Percentiles rank a stretch among this genome's conserved stretches.
These are phyloP conservation scores for Hylomyscus alleni DNA, from an alignment of 2,797 vertebrate genomes.

Conservation along the genomic window DNA sequence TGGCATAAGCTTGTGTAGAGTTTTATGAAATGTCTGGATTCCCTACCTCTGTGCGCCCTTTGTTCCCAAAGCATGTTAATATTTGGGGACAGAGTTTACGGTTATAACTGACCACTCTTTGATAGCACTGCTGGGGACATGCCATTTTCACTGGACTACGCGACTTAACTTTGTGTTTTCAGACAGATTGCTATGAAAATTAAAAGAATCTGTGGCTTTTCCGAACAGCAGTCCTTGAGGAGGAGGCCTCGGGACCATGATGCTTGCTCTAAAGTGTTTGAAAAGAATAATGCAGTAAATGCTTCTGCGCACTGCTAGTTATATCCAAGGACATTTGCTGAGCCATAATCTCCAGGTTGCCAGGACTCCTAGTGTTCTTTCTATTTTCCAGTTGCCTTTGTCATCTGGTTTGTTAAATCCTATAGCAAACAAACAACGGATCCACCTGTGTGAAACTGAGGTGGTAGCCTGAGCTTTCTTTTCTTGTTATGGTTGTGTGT, in stretches of 20 bases:
- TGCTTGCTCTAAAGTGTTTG: background rate
- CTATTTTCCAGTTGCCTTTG: background rate
- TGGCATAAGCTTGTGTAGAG: background rate
- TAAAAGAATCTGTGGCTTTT: background rate
- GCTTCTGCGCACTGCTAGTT: background rate
- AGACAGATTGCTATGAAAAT: background rate
- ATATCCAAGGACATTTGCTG: background rate
- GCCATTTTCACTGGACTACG: background rate
- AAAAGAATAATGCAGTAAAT: background rate
- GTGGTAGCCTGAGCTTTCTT: background rate
- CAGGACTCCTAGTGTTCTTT: background rate
- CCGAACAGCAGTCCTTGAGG: background rate
- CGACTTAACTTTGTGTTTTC: background rate
- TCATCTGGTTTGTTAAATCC: conserved; percentile 51
- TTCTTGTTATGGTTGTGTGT: conserved; percentile 22
- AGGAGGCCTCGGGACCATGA: background rate
- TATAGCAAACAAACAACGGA: conserved; percentile 42
- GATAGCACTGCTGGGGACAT: background rate
- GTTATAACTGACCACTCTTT: background rate
- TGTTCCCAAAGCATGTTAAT: background rate
- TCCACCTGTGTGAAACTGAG: background rate
- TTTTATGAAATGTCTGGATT: background rate
- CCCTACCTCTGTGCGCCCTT: background rate
- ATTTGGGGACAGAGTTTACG: background rate
- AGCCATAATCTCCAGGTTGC: background rate